Conservation (phyloP, 2,888 invertebrate species). For the Euphydryas editha region DNA sequence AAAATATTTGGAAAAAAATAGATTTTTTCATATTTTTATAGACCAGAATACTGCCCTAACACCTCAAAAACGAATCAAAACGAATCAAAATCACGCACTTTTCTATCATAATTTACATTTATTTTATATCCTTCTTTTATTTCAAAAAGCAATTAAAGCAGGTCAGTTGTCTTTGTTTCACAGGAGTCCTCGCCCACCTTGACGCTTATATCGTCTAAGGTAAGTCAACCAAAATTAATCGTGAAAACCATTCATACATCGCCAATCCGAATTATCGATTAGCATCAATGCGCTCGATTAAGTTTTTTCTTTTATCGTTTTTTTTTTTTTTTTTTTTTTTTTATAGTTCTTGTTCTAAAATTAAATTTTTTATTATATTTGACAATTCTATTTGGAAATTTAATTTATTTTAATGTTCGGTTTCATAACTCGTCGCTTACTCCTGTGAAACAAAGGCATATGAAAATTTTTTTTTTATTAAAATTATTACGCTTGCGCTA, state of each 20-base stretch:
- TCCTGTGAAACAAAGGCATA: conserved; percentile 57
- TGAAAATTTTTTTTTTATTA: not conserved
- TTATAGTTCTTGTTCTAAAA: not conserved
- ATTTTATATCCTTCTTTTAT: not conserved
- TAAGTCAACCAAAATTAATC: conserved; percentile 74
- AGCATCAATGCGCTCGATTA: not conserved
- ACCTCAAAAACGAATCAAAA: not conserved
- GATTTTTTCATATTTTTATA: too few relatives aligned
- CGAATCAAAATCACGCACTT: not conserved
- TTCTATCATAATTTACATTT: not conserved
- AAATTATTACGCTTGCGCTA: not conserved
- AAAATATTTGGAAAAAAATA: too few relatives aligned
- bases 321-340: not conserved
- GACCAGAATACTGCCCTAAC: too few relatives aligned
- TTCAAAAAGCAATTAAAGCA: conserved; percentile 68
- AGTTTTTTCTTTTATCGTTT: not conserved
- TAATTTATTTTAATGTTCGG: not conserved
- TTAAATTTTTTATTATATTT: not conserved
- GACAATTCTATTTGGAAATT: not conserved
- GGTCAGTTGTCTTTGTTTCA: conserved; percentile 82
- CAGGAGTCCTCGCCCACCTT: conserved; percentile 91
- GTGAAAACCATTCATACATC: conserved; percentile 34
- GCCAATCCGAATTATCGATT: conserved; percentile 34
- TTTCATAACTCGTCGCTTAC: conserved; percentile 53
- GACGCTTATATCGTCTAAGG: conserved; percentile 91